Base-by-base conservation (phyloP, 2,797 vertebrate genomes). In the Rhodeus uyekii region DNA sequence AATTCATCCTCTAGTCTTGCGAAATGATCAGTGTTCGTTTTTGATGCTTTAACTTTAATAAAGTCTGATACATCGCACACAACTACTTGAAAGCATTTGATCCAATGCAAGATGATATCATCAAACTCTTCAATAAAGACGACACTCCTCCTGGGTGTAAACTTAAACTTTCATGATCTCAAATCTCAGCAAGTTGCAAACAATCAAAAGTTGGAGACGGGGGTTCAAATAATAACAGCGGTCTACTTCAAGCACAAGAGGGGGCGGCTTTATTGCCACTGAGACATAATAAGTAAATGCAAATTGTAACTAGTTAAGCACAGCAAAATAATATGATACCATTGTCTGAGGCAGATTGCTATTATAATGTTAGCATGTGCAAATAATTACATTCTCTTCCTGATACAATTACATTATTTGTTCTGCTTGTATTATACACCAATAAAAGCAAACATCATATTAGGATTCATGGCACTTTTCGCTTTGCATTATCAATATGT, bases 381-480 rank as follows among this genome's bases (percentile, higher is more conserved):
- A 96, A 97, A 96, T 97, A 97, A 97, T 97, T 95, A 93, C 93
- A 94, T 96, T 95, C 95, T 93, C 94, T 89, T 91, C 93, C 95
- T 96, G 95, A 97, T 96, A 95, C 96, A 96, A 95, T 99, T 97
- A 98, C 95, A 97, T 99, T 97, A 98, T 98, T 98, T 99, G 97
- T 96, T 96, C 95, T 95, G 96, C 93, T 97, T 95, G 94, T 95
- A 95, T 93, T 96, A 95, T 93, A 93, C 95, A 96, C 96, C 96
- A 98, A 99, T 98, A 97, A 99, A 97, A 96, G 96, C 95, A 96
- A 99, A 96, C 97, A 98, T 97, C 96, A 96, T 96, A 99, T 99
- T 99, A 99, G 97, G 96, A 98, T 98, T 99, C 97, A 96, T 98
- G 96, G 97, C 97, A 97, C 96, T 98, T 98, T 98, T 97, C 96